Evolutionary conservation across 2,797 vertebrate genomes (phyloP).

Genomic region (Oreonectes daqikongensis): DNA sequence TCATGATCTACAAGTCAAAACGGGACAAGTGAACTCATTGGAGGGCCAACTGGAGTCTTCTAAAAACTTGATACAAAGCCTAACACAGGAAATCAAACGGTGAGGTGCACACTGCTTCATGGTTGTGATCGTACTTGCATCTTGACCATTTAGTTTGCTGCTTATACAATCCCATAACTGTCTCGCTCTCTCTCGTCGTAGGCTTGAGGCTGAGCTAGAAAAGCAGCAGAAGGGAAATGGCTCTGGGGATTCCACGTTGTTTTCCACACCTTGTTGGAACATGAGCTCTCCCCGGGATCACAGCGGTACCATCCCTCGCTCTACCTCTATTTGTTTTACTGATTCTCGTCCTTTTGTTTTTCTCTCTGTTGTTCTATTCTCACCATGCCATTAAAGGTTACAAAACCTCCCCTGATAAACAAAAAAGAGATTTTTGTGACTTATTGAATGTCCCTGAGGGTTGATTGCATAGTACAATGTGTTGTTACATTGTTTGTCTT

Average conservation of each 20-base stretch:
- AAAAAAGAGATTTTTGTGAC: constrained; percentile 2
- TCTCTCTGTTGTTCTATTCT: not conserved
- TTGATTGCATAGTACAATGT: not conserved
- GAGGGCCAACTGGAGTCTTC: constrained; percentile 77
- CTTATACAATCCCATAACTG: too few species aligned
- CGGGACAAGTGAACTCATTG: constrained; percentile 76
- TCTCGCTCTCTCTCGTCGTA: constrained; percentile 51
- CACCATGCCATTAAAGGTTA: not conserved
- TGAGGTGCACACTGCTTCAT: constrained; percentile 53
- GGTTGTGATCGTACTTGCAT: too few species aligned
- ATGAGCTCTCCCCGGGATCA: constrained; percentile 72
- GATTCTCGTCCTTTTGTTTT: not conserved
- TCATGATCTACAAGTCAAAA: constrained; percentile 79
- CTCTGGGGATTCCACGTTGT: constrained; percentile 69
- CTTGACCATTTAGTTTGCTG: too few species aligned
- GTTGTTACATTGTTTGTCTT: constrained; percentile 1
- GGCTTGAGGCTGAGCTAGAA: constrained; percentile 80
- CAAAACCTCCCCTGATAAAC: constrained; percentile 12
- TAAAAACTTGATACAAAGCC: constrained; percentile 66
- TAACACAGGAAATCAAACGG: constrained; percentile 76
- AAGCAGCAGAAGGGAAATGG: constrained; percentile 75
- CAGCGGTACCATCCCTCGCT: constrained; percentile 63
- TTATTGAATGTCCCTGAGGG: not conserved
- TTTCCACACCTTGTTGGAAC: constrained; percentile 80
- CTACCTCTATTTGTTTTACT: constrained; percentile 21